phyloP scores from a whole-genome alignment of 1,140 invertebrate genomes.

The Drosophila seguyi region DNA sequence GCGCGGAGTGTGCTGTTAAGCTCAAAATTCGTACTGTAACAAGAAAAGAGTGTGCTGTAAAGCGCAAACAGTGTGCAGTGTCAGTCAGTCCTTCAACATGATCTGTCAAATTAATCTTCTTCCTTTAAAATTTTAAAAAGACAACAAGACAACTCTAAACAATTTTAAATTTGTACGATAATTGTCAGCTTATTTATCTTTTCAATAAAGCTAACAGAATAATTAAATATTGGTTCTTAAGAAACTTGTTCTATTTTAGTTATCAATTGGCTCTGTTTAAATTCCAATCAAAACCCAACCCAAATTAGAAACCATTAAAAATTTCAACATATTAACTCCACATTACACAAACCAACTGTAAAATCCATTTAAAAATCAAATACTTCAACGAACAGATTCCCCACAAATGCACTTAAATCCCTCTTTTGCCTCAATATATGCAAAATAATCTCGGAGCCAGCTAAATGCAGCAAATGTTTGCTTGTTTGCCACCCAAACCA shows the following conservation, averaged over 20 bases:
- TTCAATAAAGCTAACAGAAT: no score
- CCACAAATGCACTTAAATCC: conserved; percentile 67
- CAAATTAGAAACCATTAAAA: background rate
- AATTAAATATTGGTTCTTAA: background rate
- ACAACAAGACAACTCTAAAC: no score
- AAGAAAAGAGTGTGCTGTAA: background rate
- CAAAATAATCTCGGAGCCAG: conserved; percentile 41
- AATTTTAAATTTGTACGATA: no score
- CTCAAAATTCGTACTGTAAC: background rate
- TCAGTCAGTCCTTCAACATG: no score
- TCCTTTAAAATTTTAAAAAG: background rate
- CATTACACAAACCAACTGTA: background rate
- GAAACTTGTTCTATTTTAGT: rapidly evolving
- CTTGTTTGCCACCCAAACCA: conserved; percentile 9
- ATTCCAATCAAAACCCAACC: no score
- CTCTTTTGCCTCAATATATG: conserved; percentile 20
- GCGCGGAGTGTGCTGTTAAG: background rate
- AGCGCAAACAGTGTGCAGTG: background rate
- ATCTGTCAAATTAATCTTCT: no score
- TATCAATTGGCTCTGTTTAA: no score
- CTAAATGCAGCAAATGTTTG: conserved; percentile 10
- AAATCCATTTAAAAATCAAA: conserved; percentile 16
- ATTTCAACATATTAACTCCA: background rate
- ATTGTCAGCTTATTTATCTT: no score
- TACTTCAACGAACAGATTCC: conserved; percentile 37